Conservation (phyloP, 2,888 invertebrate genomes). For the Chironomus tentans region DNA sequence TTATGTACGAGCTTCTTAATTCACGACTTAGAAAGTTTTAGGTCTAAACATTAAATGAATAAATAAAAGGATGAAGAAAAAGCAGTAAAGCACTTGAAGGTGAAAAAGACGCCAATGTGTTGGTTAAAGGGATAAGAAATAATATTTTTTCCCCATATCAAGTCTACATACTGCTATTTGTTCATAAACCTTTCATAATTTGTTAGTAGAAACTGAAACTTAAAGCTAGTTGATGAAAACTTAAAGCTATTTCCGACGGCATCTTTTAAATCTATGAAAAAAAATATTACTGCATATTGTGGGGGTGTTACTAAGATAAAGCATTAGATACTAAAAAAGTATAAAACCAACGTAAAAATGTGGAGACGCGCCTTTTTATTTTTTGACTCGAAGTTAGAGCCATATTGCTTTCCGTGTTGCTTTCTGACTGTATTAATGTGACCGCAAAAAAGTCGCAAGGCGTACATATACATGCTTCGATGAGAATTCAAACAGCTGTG, state of each 20-base stretch:
- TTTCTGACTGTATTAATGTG: constrained; percentile 25
- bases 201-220: no score
- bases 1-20: constrained; percentile 10
- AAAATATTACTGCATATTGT: no score
- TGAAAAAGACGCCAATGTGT: not conserved
- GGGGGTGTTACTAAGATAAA: no score
- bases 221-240: no score
- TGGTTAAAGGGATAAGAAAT: no score
- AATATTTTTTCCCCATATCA: no score
- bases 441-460: constrained; percentile 22
- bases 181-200: no score
- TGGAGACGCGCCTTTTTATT: constrained; percentile 23
- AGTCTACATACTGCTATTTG: no score
- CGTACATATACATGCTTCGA: not conserved
- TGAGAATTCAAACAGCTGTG: constrained; percentile 22
- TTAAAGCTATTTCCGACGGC: no score
- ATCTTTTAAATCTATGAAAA: no score
- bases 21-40: not conserved
- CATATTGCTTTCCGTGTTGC: constrained; percentile 13
- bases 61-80: not conserved
- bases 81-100: not conserved
- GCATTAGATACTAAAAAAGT: no score
- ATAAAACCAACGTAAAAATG: not conserved
- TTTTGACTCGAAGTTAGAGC: constrained; percentile 14
- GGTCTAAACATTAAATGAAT: not conserved